These are phyloP conservation scores for Otis tarda DNA, from an alignment of 2,113 vertebrate species.

Conservation along the genomic window DNA sequence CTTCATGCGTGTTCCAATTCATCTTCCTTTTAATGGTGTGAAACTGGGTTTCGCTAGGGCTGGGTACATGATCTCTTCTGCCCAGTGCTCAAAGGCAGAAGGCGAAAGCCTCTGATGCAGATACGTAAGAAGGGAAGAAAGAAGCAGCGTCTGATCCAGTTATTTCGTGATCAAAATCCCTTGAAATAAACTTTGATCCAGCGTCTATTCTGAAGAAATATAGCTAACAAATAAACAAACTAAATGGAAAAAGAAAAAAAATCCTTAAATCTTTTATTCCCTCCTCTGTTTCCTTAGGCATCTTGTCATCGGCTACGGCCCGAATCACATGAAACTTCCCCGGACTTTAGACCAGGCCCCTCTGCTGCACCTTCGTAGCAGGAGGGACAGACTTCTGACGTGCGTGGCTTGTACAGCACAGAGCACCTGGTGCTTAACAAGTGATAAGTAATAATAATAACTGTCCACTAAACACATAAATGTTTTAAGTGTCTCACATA, in stretches of 20 bases:
- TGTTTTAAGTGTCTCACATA: not conserved
- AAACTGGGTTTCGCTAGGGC: slow-evolving; percentile 17
- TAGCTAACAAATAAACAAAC: not conserved
- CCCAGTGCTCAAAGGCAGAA: not conserved
- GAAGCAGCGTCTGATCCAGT: not conserved
- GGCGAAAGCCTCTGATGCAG: not conserved
- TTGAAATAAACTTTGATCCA: not conserved
- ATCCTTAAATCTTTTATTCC: not conserved
- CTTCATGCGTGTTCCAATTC: slow-evolving; percentile 15
- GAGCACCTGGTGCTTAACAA: slow-evolving; percentile 37
- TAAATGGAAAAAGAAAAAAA: fast-evolving
- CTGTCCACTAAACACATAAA: slow-evolving; percentile 28
- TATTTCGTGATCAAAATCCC: not conserved
- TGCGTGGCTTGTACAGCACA: not conserved
- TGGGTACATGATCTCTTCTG: not conserved
- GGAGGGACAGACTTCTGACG: not conserved
- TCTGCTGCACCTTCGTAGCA: not conserved
- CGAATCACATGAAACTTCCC: not conserved
- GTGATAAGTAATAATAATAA: slow-evolving; percentile 49
- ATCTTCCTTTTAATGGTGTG: not conserved
- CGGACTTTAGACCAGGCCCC: not conserved
- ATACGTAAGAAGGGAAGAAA: slow-evolving; percentile 27
- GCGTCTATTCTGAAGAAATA: not conserved
- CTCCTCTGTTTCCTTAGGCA: fast-evolving
- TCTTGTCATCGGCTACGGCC: not conserved